These are phyloP conservation scores for Amphimallon solstitiale DNA, from an alignment of 2,888 invertebrate genomes.

Conservation along the genomic window DNA sequence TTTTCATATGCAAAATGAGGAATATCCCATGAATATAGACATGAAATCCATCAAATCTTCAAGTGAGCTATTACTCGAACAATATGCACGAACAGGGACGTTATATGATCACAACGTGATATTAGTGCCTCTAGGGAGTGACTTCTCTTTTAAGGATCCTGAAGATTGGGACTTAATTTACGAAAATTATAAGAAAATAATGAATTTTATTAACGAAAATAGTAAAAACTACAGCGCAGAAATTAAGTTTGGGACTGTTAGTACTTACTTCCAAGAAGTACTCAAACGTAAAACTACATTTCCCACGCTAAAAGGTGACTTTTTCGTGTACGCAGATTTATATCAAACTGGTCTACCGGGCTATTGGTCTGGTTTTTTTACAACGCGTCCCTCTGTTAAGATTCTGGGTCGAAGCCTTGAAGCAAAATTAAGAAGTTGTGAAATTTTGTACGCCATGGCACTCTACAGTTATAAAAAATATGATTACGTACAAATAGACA, in stretches of 20 bases:
- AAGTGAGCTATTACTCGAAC: background rate
- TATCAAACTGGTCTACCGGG: background rate
- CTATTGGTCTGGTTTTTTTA: slow-evolving; percentile 30
- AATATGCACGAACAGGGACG: slow-evolving; percentile 17
- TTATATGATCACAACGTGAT: slow-evolving; percentile 24
- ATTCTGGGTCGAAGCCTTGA: slow-evolving; percentile 12
- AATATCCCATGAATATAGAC: slow-evolving; percentile 3
- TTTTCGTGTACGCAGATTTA: slow-evolving; percentile 26
- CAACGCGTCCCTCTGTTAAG: slow-evolving; percentile 24
- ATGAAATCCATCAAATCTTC: background rate
- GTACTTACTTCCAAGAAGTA: slow-evolving; percentile 21
- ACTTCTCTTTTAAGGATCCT: slow-evolving; percentile 13
- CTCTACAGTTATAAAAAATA: background rate
- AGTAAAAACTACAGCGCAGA: background rate
- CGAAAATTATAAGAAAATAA: slow-evolving; percentile 17
- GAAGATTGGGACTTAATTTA: slow-evolving; percentile 9
- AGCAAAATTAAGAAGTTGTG: slow-evolving; percentile 21
- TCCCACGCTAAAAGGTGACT: slow-evolving; percentile 26
- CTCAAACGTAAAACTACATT: background rate
- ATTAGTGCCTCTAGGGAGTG: slow-evolving; percentile 18
- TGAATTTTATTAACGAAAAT: background rate
- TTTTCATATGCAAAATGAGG: background rate
- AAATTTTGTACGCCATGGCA: slow-evolving; percentile 20
- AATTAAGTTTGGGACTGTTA: slow-evolving; percentile 23
- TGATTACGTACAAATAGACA: slow-evolving; percentile 1